A percentile compares a stretch with the other conserved stretches of the same genome.
Evolutionary conservation across 2,113 vertebrate genomes (phyloP).

Genomic region (Scomber japonicus): DNA sequence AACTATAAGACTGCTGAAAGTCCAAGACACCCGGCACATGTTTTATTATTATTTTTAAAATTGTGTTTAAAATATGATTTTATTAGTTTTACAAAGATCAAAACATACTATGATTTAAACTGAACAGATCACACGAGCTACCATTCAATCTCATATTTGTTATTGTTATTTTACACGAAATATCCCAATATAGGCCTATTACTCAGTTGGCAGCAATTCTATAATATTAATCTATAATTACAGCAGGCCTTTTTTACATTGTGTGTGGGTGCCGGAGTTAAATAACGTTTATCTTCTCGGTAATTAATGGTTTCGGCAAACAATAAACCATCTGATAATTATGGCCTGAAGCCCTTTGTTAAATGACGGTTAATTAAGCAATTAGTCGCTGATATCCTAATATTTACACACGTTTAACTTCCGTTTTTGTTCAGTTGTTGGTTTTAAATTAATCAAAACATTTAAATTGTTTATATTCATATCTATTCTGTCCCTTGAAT

Average conservation of each 20-base stretch:
- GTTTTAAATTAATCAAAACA: constrained; percentile 12
- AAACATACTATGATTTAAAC: background rate
- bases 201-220: background rate
- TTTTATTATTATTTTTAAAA: background rate
- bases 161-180: background rate
- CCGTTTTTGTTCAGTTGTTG: background rate
- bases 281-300: background rate
- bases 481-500: constrained; percentile 1
- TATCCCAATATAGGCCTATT: background rate
- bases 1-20: background rate
- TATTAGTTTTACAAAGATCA: background rate
- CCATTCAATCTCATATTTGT: no score
- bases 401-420: constrained; percentile 12
- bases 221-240: background rate
- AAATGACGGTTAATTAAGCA: constrained; percentile 1
- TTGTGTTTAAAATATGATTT: background rate
- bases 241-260: background rate
- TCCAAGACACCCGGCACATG: no score
- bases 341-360: background rate
- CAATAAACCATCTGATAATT: background rate
- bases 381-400: background rate
- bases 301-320: constrained; percentile 3
- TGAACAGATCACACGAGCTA: no score
- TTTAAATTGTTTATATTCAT: background rate
- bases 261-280: background rate